phyloP scores from a whole-genome alignment of 2,888 invertebrate species.

The Steromphala cineraria region DNA sequence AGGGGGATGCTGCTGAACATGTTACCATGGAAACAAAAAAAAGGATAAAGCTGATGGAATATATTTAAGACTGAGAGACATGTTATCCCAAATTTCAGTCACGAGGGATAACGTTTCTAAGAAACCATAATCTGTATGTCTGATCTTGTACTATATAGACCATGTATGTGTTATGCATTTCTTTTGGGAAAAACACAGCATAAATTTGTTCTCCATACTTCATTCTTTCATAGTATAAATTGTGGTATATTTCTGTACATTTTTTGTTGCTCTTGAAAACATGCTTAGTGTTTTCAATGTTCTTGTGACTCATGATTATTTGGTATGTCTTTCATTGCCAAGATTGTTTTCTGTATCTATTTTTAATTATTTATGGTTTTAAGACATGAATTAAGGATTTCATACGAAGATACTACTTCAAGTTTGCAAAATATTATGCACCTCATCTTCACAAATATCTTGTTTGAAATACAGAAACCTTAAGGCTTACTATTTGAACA shows the following conservation, averaged over 20 bases:
- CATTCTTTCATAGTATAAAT: neutral
- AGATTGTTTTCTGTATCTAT: slow-evolving; percentile 3
- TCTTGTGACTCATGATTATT: neutral
- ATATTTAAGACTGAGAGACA: neutral
- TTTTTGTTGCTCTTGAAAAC: neutral
- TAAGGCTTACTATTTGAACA: too few relatives aligned
- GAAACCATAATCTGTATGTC: neutral
- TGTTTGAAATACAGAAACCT: too few relatives aligned
- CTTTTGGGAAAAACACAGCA: neutral
- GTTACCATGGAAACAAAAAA: neutral
- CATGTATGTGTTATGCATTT: slow-evolving; percentile 9
- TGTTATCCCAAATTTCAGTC: neutral
- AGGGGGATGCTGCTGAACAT: slow-evolving; percentile 86
- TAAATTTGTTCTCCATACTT: neutral
- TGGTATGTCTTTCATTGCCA: slow-evolving; percentile 9
- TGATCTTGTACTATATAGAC: slow-evolving; percentile 9
- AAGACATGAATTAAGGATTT: neutral
- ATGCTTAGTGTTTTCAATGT: neutral
- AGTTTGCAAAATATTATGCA: too few relatives aligned
- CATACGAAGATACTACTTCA: neutral
- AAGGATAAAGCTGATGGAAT: slow-evolving; percentile 6
- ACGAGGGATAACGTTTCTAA: neutral
- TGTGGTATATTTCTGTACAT: neutral
- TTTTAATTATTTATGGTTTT: neutral
- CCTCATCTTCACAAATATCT: too few relatives aligned